Percentiles rank a stretch among this genome's conserved stretches.
These are phyloP conservation scores for Euplexia lucipara DNA, from an alignment of 2,888 invertebrate species.

Conservation along the genomic window DNA sequence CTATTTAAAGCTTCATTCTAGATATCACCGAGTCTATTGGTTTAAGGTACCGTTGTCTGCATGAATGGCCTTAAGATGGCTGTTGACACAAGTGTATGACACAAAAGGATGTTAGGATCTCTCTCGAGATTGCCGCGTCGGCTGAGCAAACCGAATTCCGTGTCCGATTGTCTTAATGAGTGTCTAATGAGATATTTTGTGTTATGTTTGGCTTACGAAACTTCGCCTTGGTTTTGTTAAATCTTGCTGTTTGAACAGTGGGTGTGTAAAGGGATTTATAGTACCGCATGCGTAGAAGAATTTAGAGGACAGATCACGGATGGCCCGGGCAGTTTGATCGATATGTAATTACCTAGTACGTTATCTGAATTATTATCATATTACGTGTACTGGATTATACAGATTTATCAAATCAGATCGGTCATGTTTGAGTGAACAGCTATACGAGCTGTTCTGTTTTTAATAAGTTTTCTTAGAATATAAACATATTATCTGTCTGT, in stretches of 20 bases:
- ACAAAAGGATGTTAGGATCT: slow-evolving; percentile 83
- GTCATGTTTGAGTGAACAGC: slow-evolving; percentile 1
- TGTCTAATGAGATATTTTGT: slow-evolving; percentile 79
- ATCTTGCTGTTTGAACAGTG: slow-evolving; percentile 60
- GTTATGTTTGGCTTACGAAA: slow-evolving; percentile 72
- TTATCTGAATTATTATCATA: slow-evolving; percentile 19
- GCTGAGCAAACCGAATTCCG: slow-evolving; percentile 85
- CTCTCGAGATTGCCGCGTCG: slow-evolving; percentile 78
- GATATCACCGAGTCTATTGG: slow-evolving; percentile 35
- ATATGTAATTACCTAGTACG: slow-evolving; percentile 18
- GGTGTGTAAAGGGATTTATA: slow-evolving; percentile 28
- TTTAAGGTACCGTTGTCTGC: slow-evolving; percentile 56
- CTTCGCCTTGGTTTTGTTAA: slow-evolving; percentile 60
- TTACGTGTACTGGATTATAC: neutral
- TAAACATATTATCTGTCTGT: neutral
- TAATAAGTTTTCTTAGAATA: neutral
- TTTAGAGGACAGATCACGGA: slow-evolving; percentile 21
- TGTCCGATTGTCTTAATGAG: slow-evolving; percentile 77
- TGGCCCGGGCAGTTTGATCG: slow-evolving; percentile 21
- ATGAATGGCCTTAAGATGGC: slow-evolving; percentile 69
- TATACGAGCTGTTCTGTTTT: neutral
- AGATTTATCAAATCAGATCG: slow-evolving; percentile 19
- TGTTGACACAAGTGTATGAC: slow-evolving; percentile 81
- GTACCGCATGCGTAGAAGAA: slow-evolving; percentile 30
- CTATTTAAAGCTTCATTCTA: slow-evolving; percentile 39